Percentiles rank a stretch among this genome's conserved stretches.
Evolutionary conservation across 2,113 vertebrate species (phyloP).

Genomic region (Dromaius novaehollandiae): DNA sequence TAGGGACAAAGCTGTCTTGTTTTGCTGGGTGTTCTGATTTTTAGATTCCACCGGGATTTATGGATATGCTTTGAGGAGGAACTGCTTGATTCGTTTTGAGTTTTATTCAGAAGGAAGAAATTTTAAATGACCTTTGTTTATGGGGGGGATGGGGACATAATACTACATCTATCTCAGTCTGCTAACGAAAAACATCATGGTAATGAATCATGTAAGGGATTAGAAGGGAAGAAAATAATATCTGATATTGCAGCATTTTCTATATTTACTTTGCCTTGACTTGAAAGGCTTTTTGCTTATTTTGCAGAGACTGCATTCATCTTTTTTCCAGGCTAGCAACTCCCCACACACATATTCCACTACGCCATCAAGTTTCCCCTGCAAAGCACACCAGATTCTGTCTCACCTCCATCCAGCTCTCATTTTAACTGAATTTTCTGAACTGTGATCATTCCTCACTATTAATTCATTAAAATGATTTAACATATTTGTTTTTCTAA

Average conservation of each 20-base stretch:
- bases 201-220: constrained; percentile 5
- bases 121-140: neutral
- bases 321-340: constrained; percentile 47
- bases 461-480: neutral
- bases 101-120: constrained; percentile 22
- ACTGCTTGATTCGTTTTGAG: neutral
- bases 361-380: neutral
- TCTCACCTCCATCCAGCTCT: neutral
- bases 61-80: neutral
- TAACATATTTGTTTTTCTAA: neutral
- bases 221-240: constrained; percentile 4
- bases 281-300: constrained; percentile 51
- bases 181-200: neutral
- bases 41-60: constrained; percentile 1
- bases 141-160: neutral
- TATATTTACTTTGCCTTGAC: constrained; percentile 28
- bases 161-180: neutral
- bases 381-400: neutral
- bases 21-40: constrained; percentile 5
- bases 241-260: neutral
- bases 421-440: neutral
- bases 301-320: constrained; percentile 39
- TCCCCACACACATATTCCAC: neutral
- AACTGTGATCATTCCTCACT: neutral
- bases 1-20: neutral